phyloP scores from a whole-genome alignment of 2,888 invertebrate genomes.

The Lysandra bellargus region DNA sequence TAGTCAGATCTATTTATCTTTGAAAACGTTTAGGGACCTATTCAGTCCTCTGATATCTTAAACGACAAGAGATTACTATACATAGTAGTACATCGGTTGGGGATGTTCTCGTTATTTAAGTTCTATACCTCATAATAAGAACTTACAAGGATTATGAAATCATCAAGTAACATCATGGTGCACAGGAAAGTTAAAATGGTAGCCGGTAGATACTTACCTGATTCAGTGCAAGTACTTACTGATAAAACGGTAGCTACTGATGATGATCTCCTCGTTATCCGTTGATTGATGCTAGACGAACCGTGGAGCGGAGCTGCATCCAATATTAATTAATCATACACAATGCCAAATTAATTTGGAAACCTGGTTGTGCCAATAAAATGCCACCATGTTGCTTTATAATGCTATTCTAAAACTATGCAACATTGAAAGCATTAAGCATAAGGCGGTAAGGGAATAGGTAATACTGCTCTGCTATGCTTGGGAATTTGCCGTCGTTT shows the following conservation, averaged over 20 bases:
- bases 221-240: background rate
- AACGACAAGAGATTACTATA: background rate
- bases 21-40: background rate
- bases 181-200: background rate
- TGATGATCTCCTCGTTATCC: background rate
- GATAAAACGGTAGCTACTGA: constrained; percentile 10
- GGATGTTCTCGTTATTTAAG: background rate
- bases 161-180: background rate
- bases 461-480: background rate
- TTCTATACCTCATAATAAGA: too few relatives aligned
- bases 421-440: background rate
- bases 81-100: background rate
- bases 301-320: constrained; percentile 14
- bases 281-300: background rate
- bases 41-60: background rate
- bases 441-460: background rate
- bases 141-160: too few relatives aligned
- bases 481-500: background rate
- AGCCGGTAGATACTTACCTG: background rate
- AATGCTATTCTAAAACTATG: background rate
- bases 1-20: background rate
- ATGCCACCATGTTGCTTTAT: background rate
- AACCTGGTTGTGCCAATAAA: constrained; percentile 1
- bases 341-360: constrained; percentile 30
- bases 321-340: constrained; percentile 29